Conservation (phyloP, 2,113 vertebrate species). For the Heterochromis multidens region DNA sequence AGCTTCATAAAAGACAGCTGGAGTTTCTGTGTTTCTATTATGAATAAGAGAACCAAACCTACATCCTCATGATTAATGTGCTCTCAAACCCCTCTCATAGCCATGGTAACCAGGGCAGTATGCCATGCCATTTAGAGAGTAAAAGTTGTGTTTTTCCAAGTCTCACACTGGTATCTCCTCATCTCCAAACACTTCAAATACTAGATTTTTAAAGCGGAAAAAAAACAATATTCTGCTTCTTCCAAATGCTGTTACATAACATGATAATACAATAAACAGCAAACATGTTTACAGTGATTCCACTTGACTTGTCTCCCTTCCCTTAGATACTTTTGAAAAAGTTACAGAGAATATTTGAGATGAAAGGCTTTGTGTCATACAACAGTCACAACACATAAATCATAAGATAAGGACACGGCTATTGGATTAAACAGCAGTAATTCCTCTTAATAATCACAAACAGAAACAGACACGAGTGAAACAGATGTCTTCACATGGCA, state of each 20-base stretch:
- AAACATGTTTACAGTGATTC: neutral
- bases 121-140: constrained; percentile 70
- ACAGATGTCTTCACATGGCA: constrained; percentile 1
- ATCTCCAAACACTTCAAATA: neutral
- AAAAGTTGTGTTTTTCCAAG: constrained; percentile 57
- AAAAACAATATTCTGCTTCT: neutral
- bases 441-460: constrained; percentile 7
- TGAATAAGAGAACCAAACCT: constrained; percentile 45
- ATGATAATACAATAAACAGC: neutral
- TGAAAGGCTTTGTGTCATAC: neutral
- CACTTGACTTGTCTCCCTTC: neutral
- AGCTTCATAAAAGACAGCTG: constrained; percentile 51
- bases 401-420: neutral
- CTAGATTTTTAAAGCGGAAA: neutral
- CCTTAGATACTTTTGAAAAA: neutral
- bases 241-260: neutral
- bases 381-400: neutral
- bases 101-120: constrained; percentile 73
- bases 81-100: constrained; percentile 62
- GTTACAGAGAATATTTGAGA: neutral
- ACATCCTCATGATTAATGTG: constrained; percentile 76
- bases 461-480: neutral
- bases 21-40: constrained; percentile 59
- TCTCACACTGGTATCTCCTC: constrained; percentile 35
- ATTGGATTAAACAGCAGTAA: constrained; percentile 21